Base-by-base conservation (phyloP, 2,888 invertebrate genomes). In the Leistus spinibarbis region DNA sequence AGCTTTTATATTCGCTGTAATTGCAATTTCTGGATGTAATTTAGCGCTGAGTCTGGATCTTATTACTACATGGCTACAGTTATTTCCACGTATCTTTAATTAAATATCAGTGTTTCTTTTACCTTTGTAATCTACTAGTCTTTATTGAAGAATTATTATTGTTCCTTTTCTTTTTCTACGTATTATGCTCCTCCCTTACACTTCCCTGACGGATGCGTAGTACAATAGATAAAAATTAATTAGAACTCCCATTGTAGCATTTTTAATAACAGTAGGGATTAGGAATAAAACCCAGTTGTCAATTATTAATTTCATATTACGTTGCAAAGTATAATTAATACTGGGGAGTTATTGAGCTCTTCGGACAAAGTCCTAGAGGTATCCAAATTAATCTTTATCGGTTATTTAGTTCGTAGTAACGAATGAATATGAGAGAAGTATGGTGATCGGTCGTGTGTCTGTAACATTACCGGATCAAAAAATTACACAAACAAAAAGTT, bases 21-120 rank as follows among this genome's bases (percentile, higher is more conserved):
- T 73, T 57, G 67, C 67, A 73, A 62, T 63, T 67, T 23, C 62
- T 54, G 19, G 53, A 22, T 73, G 66, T 67, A 73, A 73, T 73
- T 73, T 67, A 73, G 60, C 40, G 57, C 67, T 27, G 16, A 13
- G 72, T 54, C 57, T 27, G 54, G 64, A 73, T 73, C 73, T 67
- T 67, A 73, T 73, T 73, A 71, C 71, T n/a, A 73, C 73, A 73
- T 73, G 60, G 66, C 67, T 73, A 60, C 60, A 73, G 73, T 67
- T 73, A 73, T 73, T 73, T 73, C 19, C 73, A 73, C 73, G 73
- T 73, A 73, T 73, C 62, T 73, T 60, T 73, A 73, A 73, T 73
- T 73, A 73, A 73, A 73, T 73, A 73, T 73, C 73, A 57, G 40
- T 67, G 60, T 54, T 22, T 60, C 56, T 16, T 56, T 7, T 73